Base-by-base conservation (phyloP, 1,140 invertebrate genomes). In the Gryllus bimaculatus region DNA sequence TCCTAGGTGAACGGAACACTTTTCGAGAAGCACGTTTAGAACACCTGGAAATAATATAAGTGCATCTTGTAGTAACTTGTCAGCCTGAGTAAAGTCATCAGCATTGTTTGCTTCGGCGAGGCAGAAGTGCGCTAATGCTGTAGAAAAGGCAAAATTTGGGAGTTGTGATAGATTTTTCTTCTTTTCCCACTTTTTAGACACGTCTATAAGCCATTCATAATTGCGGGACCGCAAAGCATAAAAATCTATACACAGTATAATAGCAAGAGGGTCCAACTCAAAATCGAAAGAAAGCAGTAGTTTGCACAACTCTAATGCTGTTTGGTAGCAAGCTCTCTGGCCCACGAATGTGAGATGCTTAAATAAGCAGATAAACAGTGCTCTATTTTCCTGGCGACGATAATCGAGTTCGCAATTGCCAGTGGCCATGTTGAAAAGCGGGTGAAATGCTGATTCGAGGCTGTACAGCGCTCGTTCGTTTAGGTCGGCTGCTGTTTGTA, bases 61-160 rank as follows among this genome's bases (percentile, higher is more conserved):
- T 15, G 95, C 93, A 80, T 93, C 90, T 85, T 95, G 91, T 21
- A 97, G 84, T 78, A 91, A 82, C 74, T 88, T 82, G 81, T 93
- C 88, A 7, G 94, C 92, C 79, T 83, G 79, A 15, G 88, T 87
- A 18, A 85, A 84, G 75, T 85, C 86, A 78, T 86, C 84, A 8
- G 82, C 82, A 81, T 84, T 80, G 15, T 21, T 82, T 8, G 76
- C 75, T 6, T 73, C 74, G 7, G 47, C 79, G 66, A 83, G 80
- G 83, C 92, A 87, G 87, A 92, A 93, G 84, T 93, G 87, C 49
- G 95, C 94, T 75, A 97, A 84, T 0, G 96, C 92, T 77, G 93
- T 86, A 5, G 95, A 96, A 83, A 92, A 97, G 0, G 93, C 91
- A 88, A 97, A 94, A 84, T 97, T 98, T 77, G 95, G 96, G 66